Conservation (phyloP, 2,797 vertebrate species). For the Notoglanidium macrostoma region DNA sequence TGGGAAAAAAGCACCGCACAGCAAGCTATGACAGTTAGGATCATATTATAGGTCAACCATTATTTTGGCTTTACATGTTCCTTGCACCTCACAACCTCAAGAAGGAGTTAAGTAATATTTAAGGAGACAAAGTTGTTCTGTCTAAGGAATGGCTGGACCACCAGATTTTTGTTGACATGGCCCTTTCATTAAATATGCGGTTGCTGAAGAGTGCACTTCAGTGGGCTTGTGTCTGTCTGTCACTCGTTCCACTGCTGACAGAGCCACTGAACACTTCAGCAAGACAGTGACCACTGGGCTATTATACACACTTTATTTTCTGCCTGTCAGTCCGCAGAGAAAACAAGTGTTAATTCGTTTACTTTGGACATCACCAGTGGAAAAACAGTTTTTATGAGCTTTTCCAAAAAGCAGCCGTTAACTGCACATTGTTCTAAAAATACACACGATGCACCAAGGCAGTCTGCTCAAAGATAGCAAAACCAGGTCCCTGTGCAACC, state of each 20-base stretch:
- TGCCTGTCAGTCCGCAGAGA: conserved; percentile 45
- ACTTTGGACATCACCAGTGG: conserved; percentile 28
- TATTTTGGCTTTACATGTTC: conserved; percentile 71
- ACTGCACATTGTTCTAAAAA: conserved; percentile 52
- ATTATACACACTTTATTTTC: conserved; percentile 47
- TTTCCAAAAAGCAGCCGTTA: conserved; percentile 41
- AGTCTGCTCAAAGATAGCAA: conserved; percentile 37
- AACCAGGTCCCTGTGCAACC: conserved; percentile 37
- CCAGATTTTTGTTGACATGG: conserved; percentile 75
- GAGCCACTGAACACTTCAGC: conserved; percentile 60
- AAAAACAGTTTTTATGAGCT: conserved; percentile 19
- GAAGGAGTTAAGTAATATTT: conserved; percentile 67
- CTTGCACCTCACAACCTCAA: conserved; percentile 69
- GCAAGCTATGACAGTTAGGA: conserved; percentile 60
- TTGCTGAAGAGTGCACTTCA: conserved; percentile 72
- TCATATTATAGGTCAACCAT: conserved; percentile 63
- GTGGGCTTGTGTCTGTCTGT: conserved; percentile 68
- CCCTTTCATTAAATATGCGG: conserved; percentile 78
- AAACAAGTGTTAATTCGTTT: conserved; percentile 49
- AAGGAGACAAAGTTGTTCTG: conserved; percentile 69
- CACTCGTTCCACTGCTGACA: conserved; percentile 53
- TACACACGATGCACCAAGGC: conserved; percentile 23
- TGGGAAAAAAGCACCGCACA: conserved; percentile 64
- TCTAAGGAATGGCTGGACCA: conserved; percentile 63
- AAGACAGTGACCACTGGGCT: conserved; percentile 40